Evolutionary conservation across 2,797 vertebrate genomes (phyloP).

Genomic region (Enoplosus armatus): DNA sequence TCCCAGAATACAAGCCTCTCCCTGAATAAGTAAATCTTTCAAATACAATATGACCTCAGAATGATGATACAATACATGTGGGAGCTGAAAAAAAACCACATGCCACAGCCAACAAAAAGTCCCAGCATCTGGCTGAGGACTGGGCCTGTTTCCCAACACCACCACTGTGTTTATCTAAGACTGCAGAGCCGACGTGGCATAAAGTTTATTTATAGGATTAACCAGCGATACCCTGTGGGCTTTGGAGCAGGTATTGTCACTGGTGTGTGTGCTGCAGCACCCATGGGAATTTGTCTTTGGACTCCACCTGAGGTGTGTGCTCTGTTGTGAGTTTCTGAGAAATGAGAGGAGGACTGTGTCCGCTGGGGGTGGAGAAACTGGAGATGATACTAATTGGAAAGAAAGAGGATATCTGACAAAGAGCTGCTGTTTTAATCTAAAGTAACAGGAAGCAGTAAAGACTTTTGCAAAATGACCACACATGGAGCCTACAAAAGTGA

Average conservation of each 20-base stretch:
- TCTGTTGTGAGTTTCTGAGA: constrained; percentile 3
- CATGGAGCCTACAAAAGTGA: background rate
- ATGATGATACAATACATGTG: constrained; percentile 11
- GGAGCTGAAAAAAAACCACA: background rate
- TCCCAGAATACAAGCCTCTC: background rate
- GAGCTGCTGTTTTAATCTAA: background rate
- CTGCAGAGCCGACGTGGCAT: constrained; percentile 67
- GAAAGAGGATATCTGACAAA: background rate
- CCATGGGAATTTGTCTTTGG: constrained; percentile 59
- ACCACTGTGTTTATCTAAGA: constrained; percentile 53
- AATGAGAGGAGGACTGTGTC: background rate
- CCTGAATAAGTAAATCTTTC: constrained; percentile 13
- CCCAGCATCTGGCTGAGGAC: constrained; percentile 23
- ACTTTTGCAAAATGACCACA: background rate
- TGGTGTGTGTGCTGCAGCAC: constrained; percentile 9
- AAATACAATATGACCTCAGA: constrained; percentile 2
- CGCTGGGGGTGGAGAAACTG: background rate
- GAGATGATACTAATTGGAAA: background rate
- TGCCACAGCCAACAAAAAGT: background rate
- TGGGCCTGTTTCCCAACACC: constrained; percentile 22
- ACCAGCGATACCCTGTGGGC: constrained; percentile 40
- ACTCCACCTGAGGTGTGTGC: constrained; percentile 58
- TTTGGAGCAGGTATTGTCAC: constrained; percentile 54
- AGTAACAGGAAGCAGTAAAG: background rate
- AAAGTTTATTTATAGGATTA: constrained; percentile 68